These are phyloP conservation scores for Lota lota DNA, from an alignment of 2,113 vertebrate species.

Conservation along the genomic window DNA sequence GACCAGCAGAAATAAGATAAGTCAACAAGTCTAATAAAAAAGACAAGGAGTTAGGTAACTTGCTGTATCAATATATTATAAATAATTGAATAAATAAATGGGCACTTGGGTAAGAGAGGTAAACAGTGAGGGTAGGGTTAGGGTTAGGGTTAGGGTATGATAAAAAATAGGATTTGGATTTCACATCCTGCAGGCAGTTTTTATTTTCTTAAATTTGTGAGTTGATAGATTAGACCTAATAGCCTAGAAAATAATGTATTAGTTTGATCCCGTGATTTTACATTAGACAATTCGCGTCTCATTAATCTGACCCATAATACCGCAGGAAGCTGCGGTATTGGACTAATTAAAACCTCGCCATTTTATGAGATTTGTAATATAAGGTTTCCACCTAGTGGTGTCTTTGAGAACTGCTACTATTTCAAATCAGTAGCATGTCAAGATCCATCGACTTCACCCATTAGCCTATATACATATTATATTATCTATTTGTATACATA, in stretches of 20 bases:
- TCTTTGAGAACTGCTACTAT: background rate
- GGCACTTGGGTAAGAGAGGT: too few relatives aligned
- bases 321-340: background rate
- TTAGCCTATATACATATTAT: background rate
- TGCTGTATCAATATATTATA: too few relatives aligned
- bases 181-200: too few relatives aligned
- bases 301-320: too few relatives aligned
- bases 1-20: too few relatives aligned
- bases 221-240: background rate
- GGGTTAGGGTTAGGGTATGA: too few relatives aligned
- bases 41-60: too few relatives aligned
- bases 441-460: background rate
- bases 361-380: background rate
- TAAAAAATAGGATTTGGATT: too few relatives aligned
- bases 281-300: background rate
- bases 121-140: too few relatives aligned
- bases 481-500: background rate
- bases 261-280: background rate
- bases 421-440: background rate
- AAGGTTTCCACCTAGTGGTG: background rate
- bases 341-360: background rate
- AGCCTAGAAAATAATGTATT: background rate
- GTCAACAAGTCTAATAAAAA: too few relatives aligned
- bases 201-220: too few relatives aligned
- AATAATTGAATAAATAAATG: too few relatives aligned